Conservation (phyloP, 2,888 invertebrate genomes). For the Ramazzottius varieornatus region DNA sequence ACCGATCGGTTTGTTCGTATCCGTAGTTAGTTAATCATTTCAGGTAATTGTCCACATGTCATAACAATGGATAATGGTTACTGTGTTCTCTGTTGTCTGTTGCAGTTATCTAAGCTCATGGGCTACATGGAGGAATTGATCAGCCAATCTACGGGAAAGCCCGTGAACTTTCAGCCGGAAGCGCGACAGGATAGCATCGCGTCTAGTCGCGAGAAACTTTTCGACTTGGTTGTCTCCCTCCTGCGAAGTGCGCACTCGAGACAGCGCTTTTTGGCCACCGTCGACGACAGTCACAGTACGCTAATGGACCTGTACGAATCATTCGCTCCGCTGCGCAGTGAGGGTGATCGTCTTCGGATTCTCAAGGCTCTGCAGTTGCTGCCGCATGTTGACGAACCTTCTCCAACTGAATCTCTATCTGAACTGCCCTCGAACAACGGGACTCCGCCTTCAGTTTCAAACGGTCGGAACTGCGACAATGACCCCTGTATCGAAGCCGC, state of each 20-base stretch:
- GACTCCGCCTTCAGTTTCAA: no score
- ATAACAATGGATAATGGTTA: no score
- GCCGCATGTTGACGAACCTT: background rate
- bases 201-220: background rate
- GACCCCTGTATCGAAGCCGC: no score
- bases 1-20: background rate
- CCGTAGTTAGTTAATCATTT: background rate
- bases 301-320: background rate
- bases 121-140: background rate
- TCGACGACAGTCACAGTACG: background rate
- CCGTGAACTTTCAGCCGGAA: background rate
- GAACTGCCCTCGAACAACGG: no score
- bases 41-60: background rate
- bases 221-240: background rate
- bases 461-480: no score
- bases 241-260: background rate
- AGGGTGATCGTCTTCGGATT: background rate
- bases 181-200: no score
- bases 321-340: background rate
- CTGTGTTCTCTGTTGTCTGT: background rate
- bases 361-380: background rate
- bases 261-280: background rate
- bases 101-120: background rate
- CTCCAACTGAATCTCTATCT: no score
- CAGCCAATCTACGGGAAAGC: background rate